phyloP scores from a whole-genome alignment of 1,140 invertebrate species.

The Lordiphosa collinella region DNA sequence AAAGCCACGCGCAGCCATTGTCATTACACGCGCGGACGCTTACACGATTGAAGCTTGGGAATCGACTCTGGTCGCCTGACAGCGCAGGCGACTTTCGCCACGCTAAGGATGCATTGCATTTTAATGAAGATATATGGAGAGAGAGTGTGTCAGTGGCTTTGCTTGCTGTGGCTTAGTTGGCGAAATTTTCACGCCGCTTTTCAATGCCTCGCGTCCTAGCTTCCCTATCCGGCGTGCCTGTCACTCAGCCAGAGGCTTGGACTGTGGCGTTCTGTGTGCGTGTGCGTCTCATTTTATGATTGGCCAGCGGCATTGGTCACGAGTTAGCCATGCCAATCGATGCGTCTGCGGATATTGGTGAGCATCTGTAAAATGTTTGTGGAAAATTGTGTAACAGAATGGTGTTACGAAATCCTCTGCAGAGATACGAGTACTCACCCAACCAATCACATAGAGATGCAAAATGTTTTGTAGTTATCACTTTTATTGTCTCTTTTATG shows the following conservation, averaged over 20 bases:
- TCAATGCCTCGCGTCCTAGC: not conserved
- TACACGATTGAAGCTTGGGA: constrained; percentile 57
- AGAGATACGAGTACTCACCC: no score
- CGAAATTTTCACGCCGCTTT: constrained; percentile 41
- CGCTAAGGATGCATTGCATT: constrained; percentile 67
- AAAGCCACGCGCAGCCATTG: constrained; percentile 71
- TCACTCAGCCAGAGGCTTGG: constrained; percentile 12
- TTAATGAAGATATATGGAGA: constrained; percentile 68
- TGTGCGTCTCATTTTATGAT: constrained; percentile 45
- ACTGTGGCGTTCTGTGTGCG: constrained; percentile 23
- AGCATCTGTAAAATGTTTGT: constrained; percentile 42
- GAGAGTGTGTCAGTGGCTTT: constrained; percentile 34
- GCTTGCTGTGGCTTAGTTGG: constrained; percentile 54
- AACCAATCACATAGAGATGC: no score
- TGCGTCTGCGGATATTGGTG: constrained; percentile 8
- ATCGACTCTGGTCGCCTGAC: constrained; percentile 10
- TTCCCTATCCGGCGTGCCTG: no score
- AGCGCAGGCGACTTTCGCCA: constrained; percentile 17
- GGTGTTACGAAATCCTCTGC: no score
- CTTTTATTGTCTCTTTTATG: no score
- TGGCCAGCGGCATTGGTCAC: constrained; percentile 41
- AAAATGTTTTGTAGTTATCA: no score
- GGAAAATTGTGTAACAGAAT: not conserved
- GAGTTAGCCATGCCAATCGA: constrained; percentile 36
- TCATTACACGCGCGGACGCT: constrained; percentile 73